A percentile compares a stretch with the other conserved stretches of the same genome.
These are phyloP conservation scores for Amazona ochrocephala DNA, from an alignment of 2,797 vertebrate species.

Conservation along the genomic window DNA sequence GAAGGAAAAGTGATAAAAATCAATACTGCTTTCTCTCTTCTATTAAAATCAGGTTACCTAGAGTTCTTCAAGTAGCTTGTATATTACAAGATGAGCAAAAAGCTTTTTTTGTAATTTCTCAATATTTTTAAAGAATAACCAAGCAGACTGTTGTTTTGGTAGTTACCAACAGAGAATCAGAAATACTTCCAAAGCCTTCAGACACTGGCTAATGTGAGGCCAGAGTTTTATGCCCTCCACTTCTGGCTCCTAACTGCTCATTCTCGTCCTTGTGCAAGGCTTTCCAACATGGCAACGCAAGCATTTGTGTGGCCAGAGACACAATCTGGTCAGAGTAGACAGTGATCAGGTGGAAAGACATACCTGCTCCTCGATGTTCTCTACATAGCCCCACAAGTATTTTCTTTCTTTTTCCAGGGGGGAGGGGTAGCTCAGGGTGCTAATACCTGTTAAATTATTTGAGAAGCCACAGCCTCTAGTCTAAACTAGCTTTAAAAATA, in stretches of 20 bases:
- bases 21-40: background rate
- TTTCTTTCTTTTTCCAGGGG: background rate
- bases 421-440: background rate
- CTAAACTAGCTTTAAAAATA: background rate
- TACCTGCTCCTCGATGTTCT: background rate
- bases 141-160: background rate
- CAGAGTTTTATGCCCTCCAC: background rate
- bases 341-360: background rate
- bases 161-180: background rate
- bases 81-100: background rate
- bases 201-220: background rate
- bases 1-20: background rate
- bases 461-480: background rate
- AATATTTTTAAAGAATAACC: background rate
- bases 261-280: background rate
- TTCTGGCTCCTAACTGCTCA: background rate
- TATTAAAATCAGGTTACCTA: background rate
- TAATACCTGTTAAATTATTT: background rate
- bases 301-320: background rate
- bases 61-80: background rate
- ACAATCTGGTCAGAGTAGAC: background rate
- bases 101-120: background rate
- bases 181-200: background rate
- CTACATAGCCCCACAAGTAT: background rate
- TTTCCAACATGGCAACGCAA: background rate